These are phyloP conservation scores for Montipora cactus DNA, from an alignment of 64 coral and sea anemone species.

Conservation along the genomic window DNA sequence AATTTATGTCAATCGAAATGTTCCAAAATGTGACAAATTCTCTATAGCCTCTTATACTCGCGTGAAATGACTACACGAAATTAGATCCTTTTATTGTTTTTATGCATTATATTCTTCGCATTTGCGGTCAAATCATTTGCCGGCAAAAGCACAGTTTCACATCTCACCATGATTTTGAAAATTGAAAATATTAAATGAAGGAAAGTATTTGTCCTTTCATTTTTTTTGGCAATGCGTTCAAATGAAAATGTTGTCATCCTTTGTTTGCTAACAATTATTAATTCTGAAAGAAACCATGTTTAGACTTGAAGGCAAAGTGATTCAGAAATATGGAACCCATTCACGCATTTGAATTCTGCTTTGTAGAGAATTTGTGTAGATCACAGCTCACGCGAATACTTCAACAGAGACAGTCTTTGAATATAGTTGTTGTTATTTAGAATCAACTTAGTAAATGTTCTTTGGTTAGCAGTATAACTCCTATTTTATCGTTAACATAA, in stretches of 20 bases:
- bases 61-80: not conserved
- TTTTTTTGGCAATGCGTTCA: not conserved
- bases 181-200: not conserved
- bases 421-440: not conserved
- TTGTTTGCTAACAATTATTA: not conserved
- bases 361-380: not conserved
- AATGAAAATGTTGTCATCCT: not conserved
- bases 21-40: not conserved
- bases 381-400: not conserved
- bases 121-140: not conserved
- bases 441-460: not conserved
- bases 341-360: not conserved
- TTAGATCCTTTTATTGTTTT: not conserved
- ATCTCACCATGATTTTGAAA: too few relatives aligned
- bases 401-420: not conserved
- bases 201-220: not conserved
- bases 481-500: not conserved
- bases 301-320: not conserved
- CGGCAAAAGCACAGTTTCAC: not conserved
- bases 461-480: not conserved
- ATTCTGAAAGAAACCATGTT: not conserved
- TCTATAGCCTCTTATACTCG: not conserved
- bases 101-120: not conserved
- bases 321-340: not conserved
- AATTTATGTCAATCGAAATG: conserved; percentile 21